A percentile compares a stretch with the other conserved stretches of the same genome.
phyloP scores from a whole-genome alignment of 2,888 invertebrate species.

The Margaritifera margaritifera region DNA sequence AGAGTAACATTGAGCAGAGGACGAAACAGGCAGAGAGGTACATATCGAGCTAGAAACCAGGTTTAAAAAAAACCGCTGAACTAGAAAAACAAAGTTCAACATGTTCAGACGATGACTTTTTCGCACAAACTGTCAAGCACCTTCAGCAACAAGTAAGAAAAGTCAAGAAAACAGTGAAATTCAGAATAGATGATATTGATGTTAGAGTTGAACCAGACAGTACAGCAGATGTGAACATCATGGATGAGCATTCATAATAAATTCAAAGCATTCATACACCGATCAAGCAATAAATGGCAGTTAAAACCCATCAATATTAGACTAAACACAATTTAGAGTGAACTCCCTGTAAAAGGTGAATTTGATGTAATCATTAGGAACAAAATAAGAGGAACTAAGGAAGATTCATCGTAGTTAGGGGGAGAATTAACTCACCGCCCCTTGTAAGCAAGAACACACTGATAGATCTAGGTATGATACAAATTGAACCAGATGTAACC shows the following conservation, averaged over 20 bases:
- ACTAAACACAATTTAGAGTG: constrained; percentile 9
- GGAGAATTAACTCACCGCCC: constrained; percentile 8
- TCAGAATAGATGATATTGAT: constrained; percentile 11
- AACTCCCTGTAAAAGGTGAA: background rate
- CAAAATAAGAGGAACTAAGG: constrained; percentile 8
- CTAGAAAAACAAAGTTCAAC: too few relatives aligned
- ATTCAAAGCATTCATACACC: constrained; percentile 6
- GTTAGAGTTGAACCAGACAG: constrained; percentile 13
- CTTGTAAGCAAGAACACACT: constrained; percentile 9
- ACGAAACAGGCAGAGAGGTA: too few relatives aligned
- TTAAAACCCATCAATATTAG: constrained; percentile 6
- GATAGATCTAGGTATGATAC: constrained; percentile 6
- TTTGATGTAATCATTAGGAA: constrained; percentile 13
- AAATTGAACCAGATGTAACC: too few relatives aligned
- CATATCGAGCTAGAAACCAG: too few relatives aligned
- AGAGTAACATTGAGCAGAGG: too few relatives aligned
- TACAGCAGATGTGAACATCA: constrained; percentile 13
- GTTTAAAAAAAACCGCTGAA: too few relatives aligned
- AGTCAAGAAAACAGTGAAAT: constrained; percentile 5
- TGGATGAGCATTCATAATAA: constrained; percentile 14
- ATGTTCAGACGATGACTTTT: too few relatives aligned
- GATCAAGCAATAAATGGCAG: constrained; percentile 2
- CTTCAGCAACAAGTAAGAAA: background rate
- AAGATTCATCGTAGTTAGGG: constrained; percentile 1
- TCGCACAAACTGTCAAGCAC: too few relatives aligned